Conservation (phyloP, 2,888 invertebrate genomes). For the Apocheima hispidaria region DNA sequence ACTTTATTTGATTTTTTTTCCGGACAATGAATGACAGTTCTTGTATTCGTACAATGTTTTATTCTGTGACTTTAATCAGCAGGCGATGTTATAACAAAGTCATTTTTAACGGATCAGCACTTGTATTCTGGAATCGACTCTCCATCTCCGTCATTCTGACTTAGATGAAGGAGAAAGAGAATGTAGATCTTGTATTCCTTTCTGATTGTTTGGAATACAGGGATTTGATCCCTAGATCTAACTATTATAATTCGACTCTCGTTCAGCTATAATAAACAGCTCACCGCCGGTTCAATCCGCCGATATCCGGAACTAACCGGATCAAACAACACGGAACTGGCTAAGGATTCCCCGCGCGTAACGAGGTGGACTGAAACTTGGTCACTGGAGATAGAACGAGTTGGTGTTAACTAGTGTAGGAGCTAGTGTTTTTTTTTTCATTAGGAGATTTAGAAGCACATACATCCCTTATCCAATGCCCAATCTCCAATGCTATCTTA, state of each 20-base stretch:
- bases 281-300: constrained; percentile 13
- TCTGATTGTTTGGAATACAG: not conserved
- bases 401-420: not conserved
- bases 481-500: too few species aligned
- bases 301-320: constrained; percentile 24
- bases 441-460: not conserved
- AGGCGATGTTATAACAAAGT: too few species aligned
- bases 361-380: constrained; percentile 14
- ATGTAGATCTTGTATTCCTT: too few species aligned
- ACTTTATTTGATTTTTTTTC: constrained; percentile 8
- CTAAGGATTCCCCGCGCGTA: not conserved
- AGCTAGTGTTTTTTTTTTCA: too few species aligned
- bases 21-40: not conserved
- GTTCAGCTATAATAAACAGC: constrained; percentile 9
- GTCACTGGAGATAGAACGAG: not conserved
- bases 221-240: not conserved
- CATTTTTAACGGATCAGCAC: too few species aligned
- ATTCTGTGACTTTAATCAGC: too few species aligned
- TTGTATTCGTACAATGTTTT: too few species aligned
- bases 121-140: too few species aligned
- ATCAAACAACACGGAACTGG: constrained; percentile 18
- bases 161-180: too few species aligned
- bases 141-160: too few species aligned
- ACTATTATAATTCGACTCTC: constrained; percentile 7
- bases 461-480: too few species aligned